These are phyloP conservation scores for Parascotia fuliginaria DNA, from an alignment of 2,888 invertebrate genomes.

Conservation along the genomic window DNA sequence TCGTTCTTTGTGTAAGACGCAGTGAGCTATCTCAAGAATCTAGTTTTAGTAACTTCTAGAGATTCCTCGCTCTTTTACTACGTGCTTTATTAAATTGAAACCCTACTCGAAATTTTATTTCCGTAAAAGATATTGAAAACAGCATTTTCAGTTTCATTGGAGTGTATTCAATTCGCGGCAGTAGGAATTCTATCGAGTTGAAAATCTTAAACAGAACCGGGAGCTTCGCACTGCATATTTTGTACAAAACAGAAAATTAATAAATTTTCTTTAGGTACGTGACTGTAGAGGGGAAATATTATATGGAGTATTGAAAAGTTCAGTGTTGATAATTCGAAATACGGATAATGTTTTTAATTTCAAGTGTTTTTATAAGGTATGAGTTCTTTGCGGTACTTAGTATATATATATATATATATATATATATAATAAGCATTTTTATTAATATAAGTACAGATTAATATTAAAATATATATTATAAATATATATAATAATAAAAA, in stretches of 20 bases:
- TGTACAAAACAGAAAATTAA: constrained; percentile 14
- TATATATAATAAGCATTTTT: too few relatives aligned
- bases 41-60: constrained; percentile 29
- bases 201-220: constrained; percentile 27
- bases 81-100: constrained; percentile 48
- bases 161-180: constrained; percentile 32
- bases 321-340: background rate
- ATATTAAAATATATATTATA: too few relatives aligned
- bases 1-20: constrained; percentile 16
- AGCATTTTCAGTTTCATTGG: constrained; percentile 43
- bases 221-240: background rate
- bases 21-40: constrained; percentile 18
- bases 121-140: constrained; percentile 42
- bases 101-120: constrained; percentile 38
- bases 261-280: background rate
- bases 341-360: background rate
- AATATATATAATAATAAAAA: too few relatives aligned
- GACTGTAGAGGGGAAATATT: background rate
- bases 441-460: too few relatives aligned
- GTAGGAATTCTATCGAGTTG: constrained; percentile 25
- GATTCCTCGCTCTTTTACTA: constrained; percentile 18
- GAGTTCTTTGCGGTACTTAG: too few relatives aligned
- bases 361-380: too few relatives aligned
- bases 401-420: too few relatives aligned
- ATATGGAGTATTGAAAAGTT: background rate